Evolutionary conservation across 2,888 invertebrate species (phyloP).

Genomic region (Ethmia dodecea): DNA sequence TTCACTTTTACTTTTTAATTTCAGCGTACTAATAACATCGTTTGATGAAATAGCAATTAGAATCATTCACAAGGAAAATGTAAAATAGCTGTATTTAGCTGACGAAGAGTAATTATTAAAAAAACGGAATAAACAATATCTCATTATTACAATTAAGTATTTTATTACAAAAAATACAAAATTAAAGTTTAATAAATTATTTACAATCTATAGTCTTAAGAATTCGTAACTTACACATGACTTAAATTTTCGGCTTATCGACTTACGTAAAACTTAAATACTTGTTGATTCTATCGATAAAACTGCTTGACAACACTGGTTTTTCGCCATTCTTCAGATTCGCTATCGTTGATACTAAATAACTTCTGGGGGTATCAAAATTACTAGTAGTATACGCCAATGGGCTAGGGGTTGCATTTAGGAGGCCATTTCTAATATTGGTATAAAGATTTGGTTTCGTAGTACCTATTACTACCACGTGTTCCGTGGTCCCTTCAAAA

Average conservation of each 20-base stretch:
- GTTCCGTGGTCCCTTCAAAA: slow-evolving; percentile 35
- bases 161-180: slow-evolving; percentile 5
- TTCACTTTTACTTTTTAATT: no score
- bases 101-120: no score
- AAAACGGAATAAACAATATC: no score
- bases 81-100: no score
- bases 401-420: slow-evolving; percentile 23
- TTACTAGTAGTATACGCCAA: slow-evolving; percentile 15
- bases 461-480: slow-evolving; percentile 42
- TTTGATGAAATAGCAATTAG: no score
- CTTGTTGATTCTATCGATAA: slow-evolving; percentile 58
- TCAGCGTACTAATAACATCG: no score
- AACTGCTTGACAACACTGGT: slow-evolving; percentile 47
- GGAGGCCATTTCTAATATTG: slow-evolving; percentile 32
- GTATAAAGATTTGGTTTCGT: slow-evolving; percentile 46
- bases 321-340: slow-evolving; percentile 48
- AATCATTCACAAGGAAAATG: no score
- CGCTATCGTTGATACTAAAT: slow-evolving; percentile 50
- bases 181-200: slow-evolving; percentile 22
- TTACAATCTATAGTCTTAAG: slow-evolving; percentile 14
- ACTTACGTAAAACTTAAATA: slow-evolving; percentile 44
- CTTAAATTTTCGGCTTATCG: not conserved
- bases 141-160: no score
- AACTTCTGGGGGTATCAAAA: slow-evolving; percentile 34
- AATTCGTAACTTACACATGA: not conserved